phyloP scores from a whole-genome alignment of 2,888 invertebrate species.

The Euplagia quadripunctaria region DNA sequence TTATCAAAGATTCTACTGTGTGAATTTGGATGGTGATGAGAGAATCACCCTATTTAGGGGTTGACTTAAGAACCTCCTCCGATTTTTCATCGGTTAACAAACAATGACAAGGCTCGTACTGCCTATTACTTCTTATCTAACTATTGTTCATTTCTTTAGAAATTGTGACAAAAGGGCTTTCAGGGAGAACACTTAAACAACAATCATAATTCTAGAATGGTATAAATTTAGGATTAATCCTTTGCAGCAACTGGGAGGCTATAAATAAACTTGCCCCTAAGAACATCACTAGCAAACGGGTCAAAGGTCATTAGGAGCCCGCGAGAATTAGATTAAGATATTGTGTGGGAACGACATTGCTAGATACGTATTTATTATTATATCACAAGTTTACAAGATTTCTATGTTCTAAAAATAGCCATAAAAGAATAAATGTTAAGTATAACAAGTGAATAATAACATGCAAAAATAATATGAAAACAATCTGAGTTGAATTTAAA shows the following conservation, averaged over 20 bases:
- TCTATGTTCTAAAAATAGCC: not conserved
- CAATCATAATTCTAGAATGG: constrained; percentile 51
- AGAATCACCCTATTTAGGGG: too few relatives aligned
- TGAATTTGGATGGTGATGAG: too few relatives aligned
- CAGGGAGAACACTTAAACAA: constrained; percentile 39
- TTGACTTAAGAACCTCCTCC: too few relatives aligned
- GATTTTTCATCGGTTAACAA: too few relatives aligned
- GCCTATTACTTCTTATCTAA: too few relatives aligned
- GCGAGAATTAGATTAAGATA: constrained; percentile 11
- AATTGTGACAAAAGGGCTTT: not conserved
- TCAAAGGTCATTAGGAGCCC: constrained; percentile 35
- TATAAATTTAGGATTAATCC: constrained; percentile 55
- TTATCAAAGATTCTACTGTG: too few relatives aligned
- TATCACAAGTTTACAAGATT: not conserved
- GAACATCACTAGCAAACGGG: constrained; percentile 34
- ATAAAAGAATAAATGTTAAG: too few relatives aligned
- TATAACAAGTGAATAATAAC: too few relatives aligned
- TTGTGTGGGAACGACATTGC: not conserved
- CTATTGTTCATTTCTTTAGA: too few relatives aligned
- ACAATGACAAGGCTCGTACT: too few relatives aligned
- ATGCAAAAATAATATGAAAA: too few relatives aligned
- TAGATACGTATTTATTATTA: not conserved
- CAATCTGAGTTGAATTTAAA: too few relatives aligned
- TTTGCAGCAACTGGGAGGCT: constrained; percentile 35
- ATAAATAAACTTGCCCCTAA: constrained; percentile 51